phyloP scores from a whole-genome alignment of 1,140 invertebrate genomes.

The Parasteatoda tepidariorum region DNA sequence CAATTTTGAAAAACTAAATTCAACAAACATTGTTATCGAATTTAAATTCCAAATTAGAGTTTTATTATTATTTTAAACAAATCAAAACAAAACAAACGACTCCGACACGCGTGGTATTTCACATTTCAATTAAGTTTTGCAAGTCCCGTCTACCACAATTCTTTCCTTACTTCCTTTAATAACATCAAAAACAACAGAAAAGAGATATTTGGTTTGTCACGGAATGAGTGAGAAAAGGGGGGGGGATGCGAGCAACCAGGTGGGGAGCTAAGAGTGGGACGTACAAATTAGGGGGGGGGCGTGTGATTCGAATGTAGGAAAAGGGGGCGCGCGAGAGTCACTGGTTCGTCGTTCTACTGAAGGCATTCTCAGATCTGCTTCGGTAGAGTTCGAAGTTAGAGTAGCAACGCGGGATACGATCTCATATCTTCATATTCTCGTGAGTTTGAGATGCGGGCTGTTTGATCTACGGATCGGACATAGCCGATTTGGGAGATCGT shows the following conservation, averaged over 20 bases:
- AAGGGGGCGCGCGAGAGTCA: slow-evolving; percentile 43
- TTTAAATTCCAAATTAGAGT: too few species aligned
- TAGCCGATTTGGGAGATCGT: neutral
- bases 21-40: too few species aligned
- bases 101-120: too few species aligned
- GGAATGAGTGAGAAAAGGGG: neutral
- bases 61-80: too few species aligned
- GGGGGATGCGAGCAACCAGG: neutral
- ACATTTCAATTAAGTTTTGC: too few species aligned
- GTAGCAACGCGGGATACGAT: neutral
- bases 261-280: neutral
- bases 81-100: too few species aligned
- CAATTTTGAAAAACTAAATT: too few species aligned
- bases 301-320: neutral
- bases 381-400: slow-evolving; percentile 4
- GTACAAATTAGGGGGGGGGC: slow-evolving; percentile 10
- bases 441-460: neutral
- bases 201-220: neutral
- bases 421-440: neutral
- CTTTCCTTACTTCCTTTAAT: neutral
- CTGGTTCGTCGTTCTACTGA: slow-evolving; percentile 1
- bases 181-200: neutral
- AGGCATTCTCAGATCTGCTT: slow-evolving; percentile 36
- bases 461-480: neutral
- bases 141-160: neutral